Evolutionary conservation across 2,113 vertebrate genomes (phyloP).

Genomic region (Protobothrops flavoviridis): DNA sequence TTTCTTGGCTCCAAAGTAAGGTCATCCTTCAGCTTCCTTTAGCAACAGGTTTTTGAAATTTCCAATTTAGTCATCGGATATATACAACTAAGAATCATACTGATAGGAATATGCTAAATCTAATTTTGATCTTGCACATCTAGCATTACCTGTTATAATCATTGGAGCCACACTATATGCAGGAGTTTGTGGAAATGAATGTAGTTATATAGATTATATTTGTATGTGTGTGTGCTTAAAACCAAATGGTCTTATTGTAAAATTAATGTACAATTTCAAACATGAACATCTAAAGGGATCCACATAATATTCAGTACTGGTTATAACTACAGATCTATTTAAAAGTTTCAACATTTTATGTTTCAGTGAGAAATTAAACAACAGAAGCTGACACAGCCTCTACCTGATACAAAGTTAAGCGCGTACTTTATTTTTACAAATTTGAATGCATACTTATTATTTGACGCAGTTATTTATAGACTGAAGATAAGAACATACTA

Average conservation of each 20-base stretch:
- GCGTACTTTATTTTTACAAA: background rate
- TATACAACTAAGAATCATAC: slow-evolving; percentile 8
- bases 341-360: background rate
- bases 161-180: background rate
- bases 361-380: background rate
- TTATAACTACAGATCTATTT: background rate
- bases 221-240: background rate
- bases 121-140: background rate
- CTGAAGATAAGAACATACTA: background rate
- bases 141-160: background rate
- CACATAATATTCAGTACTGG: background rate
- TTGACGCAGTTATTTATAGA: background rate
- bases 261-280: background rate
- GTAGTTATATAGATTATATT: background rate
- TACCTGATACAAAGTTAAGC: background rate
- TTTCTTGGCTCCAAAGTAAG: slow-evolving; percentile 25
- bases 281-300: background rate
- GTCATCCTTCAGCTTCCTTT: slow-evolving; percentile 12
- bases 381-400: background rate
- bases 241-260: background rate
- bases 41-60: background rate
- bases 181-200: background rate
- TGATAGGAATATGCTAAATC: background rate
- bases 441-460: background rate
- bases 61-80: background rate